phyloP scores from a whole-genome alignment of 2,797 vertebrate species.

The Bryconaethiops microstoma region DNA sequence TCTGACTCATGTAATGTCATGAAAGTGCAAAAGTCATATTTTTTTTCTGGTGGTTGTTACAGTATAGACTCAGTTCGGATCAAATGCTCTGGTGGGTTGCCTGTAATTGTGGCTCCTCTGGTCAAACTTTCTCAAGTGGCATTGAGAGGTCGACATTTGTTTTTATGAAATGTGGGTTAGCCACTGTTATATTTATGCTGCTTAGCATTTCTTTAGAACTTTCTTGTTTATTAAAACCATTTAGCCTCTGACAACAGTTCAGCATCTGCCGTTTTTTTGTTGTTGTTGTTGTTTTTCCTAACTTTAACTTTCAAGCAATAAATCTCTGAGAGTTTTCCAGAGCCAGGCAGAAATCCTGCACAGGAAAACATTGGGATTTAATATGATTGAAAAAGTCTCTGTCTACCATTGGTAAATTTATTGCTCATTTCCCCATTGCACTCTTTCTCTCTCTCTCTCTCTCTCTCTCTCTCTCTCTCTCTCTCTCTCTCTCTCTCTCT shows the following conservation, averaged over 20 bases:
- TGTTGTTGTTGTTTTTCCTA: neutral
- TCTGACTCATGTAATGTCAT: neutral
- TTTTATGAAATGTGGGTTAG: constrained; percentile 11
- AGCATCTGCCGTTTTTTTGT: neutral
- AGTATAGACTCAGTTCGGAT: constrained; percentile 21
- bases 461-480: constrained; percentile 37
- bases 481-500: constrained; percentile 39
- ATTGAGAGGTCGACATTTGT: constrained; percentile 21
- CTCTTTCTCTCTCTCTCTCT: constrained; percentile 1
- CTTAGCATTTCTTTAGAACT: neutral
- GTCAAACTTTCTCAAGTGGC: constrained; percentile 14
- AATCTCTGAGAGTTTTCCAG: constrained; percentile 41
- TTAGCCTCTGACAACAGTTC: neutral
- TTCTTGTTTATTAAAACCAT: constrained; percentile 25
- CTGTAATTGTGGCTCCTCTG: constrained; percentile 45
- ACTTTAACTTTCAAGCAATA: constrained; percentile 36
- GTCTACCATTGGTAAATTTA: constrained; percentile 69
- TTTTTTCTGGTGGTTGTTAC: neutral
- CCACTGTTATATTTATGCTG: constrained; percentile 23
- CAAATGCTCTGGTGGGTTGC: constrained; percentile 23
- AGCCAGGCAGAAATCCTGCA: constrained; percentile 45
- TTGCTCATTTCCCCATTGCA: constrained; percentile 49
- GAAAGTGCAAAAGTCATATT: neutral
- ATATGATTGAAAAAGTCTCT: constrained; percentile 68
- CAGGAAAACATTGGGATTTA: constrained; percentile 67